A percentile compares a stretch with the other conserved stretches of the same genome.
phyloP scores from a whole-genome alignment of 2,888 invertebrate genomes.

The Linnaemya tessellans region DNA sequence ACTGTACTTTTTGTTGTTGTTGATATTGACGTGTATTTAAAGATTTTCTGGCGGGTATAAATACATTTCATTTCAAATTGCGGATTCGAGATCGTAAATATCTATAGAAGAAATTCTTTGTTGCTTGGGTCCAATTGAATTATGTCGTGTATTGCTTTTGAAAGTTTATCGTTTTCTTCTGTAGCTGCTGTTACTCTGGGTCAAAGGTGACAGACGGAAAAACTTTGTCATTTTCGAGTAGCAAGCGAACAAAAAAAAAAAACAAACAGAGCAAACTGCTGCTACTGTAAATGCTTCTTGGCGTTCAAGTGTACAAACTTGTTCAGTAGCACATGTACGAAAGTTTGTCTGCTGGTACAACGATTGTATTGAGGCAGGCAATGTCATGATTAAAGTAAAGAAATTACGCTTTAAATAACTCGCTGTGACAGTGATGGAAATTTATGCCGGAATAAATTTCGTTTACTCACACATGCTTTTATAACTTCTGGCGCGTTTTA shows the following conservation, averaged over 20 bases:
- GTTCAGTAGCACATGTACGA: background rate
- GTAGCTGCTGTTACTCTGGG: conserved; percentile 76
- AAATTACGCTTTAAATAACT: conserved; percentile 72
- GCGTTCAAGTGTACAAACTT: conserved; percentile 1
- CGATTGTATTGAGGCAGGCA: conserved; percentile 67
- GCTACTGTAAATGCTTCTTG: conserved; percentile 47
- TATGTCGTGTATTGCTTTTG: conserved; percentile 76
- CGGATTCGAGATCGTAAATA: conserved; percentile 56
- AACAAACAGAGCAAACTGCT: conserved; percentile 44
- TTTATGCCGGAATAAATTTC: conserved; percentile 70
- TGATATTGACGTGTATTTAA: conserved; percentile 47
- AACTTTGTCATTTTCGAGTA: conserved; percentile 80
- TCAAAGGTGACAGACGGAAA: conserved; percentile 83
- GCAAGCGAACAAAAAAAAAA: conserved; percentile 46
- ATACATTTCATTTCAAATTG: conserved; percentile 65
- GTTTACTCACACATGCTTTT: conserved; percentile 60
- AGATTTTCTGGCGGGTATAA: conserved; percentile 58
- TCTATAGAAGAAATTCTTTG: conserved; percentile 75
- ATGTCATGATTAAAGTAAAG: conserved; percentile 68
- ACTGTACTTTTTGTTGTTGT: conserved; percentile 7
- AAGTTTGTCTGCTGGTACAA: background rate
- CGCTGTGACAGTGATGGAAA: conserved; percentile 69
- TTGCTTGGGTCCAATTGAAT: conserved; percentile 83
- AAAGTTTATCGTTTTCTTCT: conserved; percentile 60
- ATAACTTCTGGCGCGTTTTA: background rate